Conservation (phyloP, 1,140 invertebrate species). For the Caenorhabditis remanei region DNA sequence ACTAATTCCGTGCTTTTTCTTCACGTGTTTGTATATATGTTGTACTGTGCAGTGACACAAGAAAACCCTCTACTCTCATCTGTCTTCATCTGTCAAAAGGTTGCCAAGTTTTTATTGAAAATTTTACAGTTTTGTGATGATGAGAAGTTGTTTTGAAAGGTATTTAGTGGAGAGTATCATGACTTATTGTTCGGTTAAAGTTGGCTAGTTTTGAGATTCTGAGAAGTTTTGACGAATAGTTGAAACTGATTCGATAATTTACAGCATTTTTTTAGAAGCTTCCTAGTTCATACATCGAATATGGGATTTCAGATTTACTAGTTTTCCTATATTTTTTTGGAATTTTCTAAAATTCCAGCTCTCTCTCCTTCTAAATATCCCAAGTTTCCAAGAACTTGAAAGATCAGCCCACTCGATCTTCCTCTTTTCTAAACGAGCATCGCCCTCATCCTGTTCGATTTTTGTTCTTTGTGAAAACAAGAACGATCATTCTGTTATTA, state of each 20-base stretch:
- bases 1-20: constrained; percentile 14
- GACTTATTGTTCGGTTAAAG: too few species aligned
- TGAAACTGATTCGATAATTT: too few species aligned
- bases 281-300: too few species aligned
- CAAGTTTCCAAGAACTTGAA: neutral
- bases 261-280: too few species aligned
- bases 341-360: too few species aligned
- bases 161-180: neutral
- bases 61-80: neutral
- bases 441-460: neutral
- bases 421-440: neutral
- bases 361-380: too few species aligned
- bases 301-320: too few species aligned
- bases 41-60: constrained; percentile 37
- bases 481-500: neutral
- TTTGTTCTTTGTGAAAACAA: neutral
- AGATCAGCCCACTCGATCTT: neutral
- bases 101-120: neutral
- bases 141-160: neutral
- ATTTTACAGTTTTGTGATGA: neutral
- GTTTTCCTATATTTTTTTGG: too few species aligned
- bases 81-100: constrained; percentile 8
- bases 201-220: too few species aligned
- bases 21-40: constrained; percentile 14
- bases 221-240: too few species aligned